phyloP scores from a whole-genome alignment of 2,888 invertebrate genomes.

The Chouioia cunea region DNA sequence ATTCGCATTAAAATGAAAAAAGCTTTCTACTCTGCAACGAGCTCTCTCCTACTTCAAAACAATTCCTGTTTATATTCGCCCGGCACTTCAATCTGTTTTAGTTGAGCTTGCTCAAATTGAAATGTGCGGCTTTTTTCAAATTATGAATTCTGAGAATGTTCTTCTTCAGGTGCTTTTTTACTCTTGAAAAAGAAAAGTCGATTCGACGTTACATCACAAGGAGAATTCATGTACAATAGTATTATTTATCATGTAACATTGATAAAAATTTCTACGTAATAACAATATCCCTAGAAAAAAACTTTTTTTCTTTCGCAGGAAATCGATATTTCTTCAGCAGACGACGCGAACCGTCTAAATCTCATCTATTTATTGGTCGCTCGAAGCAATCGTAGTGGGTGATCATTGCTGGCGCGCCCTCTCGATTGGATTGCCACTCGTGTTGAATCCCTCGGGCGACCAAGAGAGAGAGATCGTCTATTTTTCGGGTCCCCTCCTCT shows the following conservation, averaged over 20 bases:
- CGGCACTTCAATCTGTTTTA: too few relatives aligned
- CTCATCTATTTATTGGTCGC: conserved; percentile 63
- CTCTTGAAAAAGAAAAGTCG: too few relatives aligned
- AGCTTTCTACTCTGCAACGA: too few relatives aligned
- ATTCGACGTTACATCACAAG: background rate
- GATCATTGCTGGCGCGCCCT: conserved; percentile 57
- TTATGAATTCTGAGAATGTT: too few relatives aligned
- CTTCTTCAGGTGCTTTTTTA: too few relatives aligned
- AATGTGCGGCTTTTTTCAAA: too few relatives aligned
- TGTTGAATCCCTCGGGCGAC: conserved; percentile 41
- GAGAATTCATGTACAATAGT: background rate
- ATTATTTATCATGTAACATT: too few relatives aligned
- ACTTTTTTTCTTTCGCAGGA: conserved; percentile 38
- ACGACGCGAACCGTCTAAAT: conserved; percentile 57
- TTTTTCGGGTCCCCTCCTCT: conserved; percentile 41
- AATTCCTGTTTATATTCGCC: too few relatives aligned
- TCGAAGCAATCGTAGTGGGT: conserved; percentile 54
- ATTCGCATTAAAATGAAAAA: too few relatives aligned
- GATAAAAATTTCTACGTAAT: too few relatives aligned
- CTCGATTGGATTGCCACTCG: conserved; percentile 56
- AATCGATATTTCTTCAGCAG: conserved; percentile 60
- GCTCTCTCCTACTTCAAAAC: too few relatives aligned
- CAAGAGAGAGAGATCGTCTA: conserved; percentile 22
- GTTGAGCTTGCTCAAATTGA: too few relatives aligned
- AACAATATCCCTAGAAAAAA: conserved; percentile 6